A percentile compares a stretch with the other conserved stretches of the same genome.
phyloP scores from a whole-genome alignment of 1,140 invertebrate genomes.

The Holotrichia oblita region DNA sequence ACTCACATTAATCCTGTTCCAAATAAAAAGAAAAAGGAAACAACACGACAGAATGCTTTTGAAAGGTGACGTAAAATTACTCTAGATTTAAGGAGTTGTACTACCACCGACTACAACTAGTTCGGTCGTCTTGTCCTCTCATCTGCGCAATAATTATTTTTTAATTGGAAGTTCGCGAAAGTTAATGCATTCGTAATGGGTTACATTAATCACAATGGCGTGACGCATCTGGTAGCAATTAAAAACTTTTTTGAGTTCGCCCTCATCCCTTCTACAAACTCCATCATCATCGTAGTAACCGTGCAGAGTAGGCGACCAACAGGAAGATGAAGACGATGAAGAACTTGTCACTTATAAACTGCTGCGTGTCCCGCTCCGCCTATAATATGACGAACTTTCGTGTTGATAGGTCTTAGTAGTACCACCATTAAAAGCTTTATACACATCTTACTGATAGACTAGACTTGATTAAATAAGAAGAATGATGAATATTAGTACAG shows the following conservation, averaged over 20 bases:
- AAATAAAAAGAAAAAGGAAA: neutral
- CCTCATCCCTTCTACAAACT: neutral
- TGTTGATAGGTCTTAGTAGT: neutral
- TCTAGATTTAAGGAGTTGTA: neutral
- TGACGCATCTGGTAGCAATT: conserved; percentile 30
- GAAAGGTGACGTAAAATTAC: too few relatives aligned
- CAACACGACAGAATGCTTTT: neutral
- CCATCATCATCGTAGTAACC: neutral
- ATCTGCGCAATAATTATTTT: conserved; percentile 11
- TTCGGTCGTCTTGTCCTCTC: neutral
- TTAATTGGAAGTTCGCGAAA: conserved; percentile 26
- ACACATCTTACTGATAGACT: neutral
- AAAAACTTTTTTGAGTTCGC: conserved; percentile 20
- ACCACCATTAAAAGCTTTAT: conserved; percentile 13
- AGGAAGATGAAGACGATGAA: neutral
- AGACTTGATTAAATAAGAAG: neutral
- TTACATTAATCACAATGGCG: conserved; percentile 28
- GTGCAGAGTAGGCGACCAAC: neutral
- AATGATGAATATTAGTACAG: neutral
- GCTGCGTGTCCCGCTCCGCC: conserved; percentile 1
- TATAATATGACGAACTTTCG: conserved; percentile 11
- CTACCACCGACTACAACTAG: neutral
- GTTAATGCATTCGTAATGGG: conserved; percentile 22
- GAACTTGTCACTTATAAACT: conserved; percentile 29
- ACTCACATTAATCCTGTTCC: too few relatives aligned